Percentiles rank a stretch among this genome's conserved stretches.
Evolutionary conservation across 2,888 invertebrate species (phyloP).

Genomic region (Drosophila planitibia): DNA sequence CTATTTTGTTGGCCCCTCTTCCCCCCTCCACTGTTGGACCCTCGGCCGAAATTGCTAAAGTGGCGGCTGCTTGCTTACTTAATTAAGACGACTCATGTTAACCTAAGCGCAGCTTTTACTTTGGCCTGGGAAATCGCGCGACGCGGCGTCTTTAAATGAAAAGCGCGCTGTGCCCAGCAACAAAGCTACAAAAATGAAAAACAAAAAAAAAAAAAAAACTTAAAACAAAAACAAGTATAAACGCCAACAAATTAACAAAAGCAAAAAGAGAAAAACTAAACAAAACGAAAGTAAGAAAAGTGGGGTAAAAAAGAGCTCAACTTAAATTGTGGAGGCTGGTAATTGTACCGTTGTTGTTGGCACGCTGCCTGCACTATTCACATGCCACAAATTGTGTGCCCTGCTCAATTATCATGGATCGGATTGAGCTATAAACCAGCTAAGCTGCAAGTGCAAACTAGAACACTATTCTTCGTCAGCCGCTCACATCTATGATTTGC

Average conservation of each 20-base stretch:
- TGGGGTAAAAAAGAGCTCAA: slow-evolving; percentile 17
- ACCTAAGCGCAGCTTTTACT: slow-evolving; percentile 64
- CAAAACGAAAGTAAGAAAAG: slow-evolving; percentile 7
- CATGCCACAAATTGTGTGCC: slow-evolving; percentile 33
- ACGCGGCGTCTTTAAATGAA: slow-evolving; percentile 60
- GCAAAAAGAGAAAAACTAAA: slow-evolving; percentile 15
- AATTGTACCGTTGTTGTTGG: slow-evolving; percentile 53
- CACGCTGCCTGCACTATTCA: slow-evolving; percentile 27
- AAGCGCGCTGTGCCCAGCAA: slow-evolving; percentile 46
- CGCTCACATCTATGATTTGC: slow-evolving; percentile 1
- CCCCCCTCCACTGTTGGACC: background rate
- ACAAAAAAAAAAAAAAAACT: slow-evolving; percentile 1
- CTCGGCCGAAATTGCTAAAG: slow-evolving; percentile 21
- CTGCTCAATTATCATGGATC: slow-evolving; percentile 16
- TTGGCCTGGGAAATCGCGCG: slow-evolving; percentile 62
- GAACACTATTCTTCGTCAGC: background rate
- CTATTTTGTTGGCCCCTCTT: background rate
- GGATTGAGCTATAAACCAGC: background rate
- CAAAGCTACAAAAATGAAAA: slow-evolving; percentile 25
- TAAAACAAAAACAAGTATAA: slow-evolving; percentile 31
- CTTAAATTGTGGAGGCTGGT: slow-evolving; percentile 43
- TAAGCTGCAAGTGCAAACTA: background rate
- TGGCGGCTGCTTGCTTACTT: slow-evolving; percentile 49
- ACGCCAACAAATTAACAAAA: slow-evolving; percentile 65
- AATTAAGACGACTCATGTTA: slow-evolving; percentile 53